phyloP scores from a whole-genome alignment of 2,888 invertebrate genomes.

The Nomada lathburiana region DNA sequence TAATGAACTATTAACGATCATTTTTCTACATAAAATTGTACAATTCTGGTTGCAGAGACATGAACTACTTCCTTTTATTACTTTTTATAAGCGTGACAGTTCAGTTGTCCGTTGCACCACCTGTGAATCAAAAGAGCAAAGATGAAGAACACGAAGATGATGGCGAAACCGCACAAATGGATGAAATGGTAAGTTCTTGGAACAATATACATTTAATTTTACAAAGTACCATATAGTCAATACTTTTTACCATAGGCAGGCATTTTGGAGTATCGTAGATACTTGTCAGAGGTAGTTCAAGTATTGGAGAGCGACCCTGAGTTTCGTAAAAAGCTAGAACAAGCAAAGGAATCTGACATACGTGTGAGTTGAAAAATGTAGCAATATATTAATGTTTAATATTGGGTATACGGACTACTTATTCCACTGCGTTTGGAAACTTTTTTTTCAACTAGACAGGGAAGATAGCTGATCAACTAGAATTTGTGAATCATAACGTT shows the following conservation, averaged over 20 bases:
- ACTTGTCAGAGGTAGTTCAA: conserved; percentile 95
- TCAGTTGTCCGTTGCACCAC: conserved; percentile 84
- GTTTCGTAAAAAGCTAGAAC: conserved; percentile 92
- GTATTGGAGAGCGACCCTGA: conserved; percentile 95
- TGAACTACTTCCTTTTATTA: conserved; percentile 59
- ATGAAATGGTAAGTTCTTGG: conserved; percentile 49
- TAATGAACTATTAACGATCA: neutral
- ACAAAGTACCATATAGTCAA: neutral
- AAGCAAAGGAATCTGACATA: conserved; percentile 93
- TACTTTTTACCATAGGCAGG: conserved; percentile 55
- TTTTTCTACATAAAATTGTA: no score
- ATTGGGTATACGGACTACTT: neutral
- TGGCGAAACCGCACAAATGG: conserved; percentile 72
- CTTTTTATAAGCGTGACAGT: conserved; percentile 59
- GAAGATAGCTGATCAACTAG: conserved; percentile 95
- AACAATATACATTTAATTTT: neutral
- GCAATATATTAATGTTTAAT: neutral
- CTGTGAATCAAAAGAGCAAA: conserved; percentile 83
- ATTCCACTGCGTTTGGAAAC: neutral
- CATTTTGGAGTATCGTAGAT: conserved; percentile 92
- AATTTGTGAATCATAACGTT: conserved; percentile 95
- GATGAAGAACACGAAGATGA: conserved; percentile 75
- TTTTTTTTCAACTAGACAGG: conserved; percentile 88
- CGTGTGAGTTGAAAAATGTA: conserved; percentile 86
- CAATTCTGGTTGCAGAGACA: conserved; percentile 48